A percentile compares a stretch with the other conserved stretches of the same genome.
Conservation (phyloP, 1,140 invertebrate genomes). For the Lepidostoma basale region DNA sequence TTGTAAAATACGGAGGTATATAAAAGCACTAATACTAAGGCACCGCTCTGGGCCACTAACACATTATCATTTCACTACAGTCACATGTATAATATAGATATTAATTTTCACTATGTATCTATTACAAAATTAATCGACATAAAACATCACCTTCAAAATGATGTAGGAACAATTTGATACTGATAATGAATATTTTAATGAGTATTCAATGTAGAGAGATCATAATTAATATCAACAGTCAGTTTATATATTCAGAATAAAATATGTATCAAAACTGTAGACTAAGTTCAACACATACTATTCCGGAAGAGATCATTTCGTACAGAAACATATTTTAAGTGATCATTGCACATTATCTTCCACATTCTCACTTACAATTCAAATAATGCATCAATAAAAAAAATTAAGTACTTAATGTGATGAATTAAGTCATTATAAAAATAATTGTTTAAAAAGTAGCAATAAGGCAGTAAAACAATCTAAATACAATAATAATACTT, state of each 20-base stretch:
- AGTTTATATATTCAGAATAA: slow-evolving; percentile 8
- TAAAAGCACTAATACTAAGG: slow-evolving; percentile 27
- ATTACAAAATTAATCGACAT: slow-evolving; percentile 23
- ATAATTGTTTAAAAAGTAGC: slow-evolving; percentile 1
- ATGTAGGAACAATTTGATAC: slow-evolving; percentile 19
- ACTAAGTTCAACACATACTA: neutral
- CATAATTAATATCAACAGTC: slow-evolving; percentile 19
- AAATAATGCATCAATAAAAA: neutral
- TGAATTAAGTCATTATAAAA: neutral
- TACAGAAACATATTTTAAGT: neutral
- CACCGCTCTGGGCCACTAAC: slow-evolving; percentile 24
- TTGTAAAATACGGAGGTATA: slow-evolving; percentile 23
- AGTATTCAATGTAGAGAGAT: slow-evolving; percentile 28
- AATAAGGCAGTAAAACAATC: slow-evolving; percentile 9
- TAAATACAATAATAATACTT: neutral
- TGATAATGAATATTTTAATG: slow-evolving; percentile 17
- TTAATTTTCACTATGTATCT: too few relatives aligned
- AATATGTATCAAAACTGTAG: slow-evolving; percentile 9
- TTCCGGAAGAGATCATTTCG: slow-evolving; percentile 10
- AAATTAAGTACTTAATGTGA: slow-evolving; percentile 1
- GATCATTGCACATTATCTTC: neutral
- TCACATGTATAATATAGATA: slow-evolving; percentile 5
- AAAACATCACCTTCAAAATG: slow-evolving; percentile 1
- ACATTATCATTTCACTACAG: slow-evolving; percentile 13
- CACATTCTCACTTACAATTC: neutral